These are phyloP conservation scores for Styela clava DNA, from an alignment of 23 tunicate genomes.

Conservation along the genomic window DNA sequence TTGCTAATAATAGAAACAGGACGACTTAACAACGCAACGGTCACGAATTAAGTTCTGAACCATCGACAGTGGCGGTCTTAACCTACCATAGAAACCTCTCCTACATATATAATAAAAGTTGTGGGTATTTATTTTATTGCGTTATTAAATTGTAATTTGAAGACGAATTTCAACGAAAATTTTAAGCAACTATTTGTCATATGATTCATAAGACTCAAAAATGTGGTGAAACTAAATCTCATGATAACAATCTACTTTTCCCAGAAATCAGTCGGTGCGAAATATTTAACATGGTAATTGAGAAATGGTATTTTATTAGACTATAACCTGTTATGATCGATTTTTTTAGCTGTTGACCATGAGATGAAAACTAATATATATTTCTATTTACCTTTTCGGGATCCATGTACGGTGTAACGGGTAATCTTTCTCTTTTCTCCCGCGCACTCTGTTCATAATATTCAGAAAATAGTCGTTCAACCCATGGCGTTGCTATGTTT, in stretches of 20 bases:
- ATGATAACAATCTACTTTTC: neutral
- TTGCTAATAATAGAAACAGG: no score
- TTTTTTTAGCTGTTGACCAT: no score
- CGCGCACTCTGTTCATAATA: conserved; percentile 78
- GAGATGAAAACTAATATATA: no score
- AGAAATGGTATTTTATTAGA: no score
- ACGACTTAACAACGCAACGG: no score
- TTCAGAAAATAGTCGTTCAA: conserved; percentile 77
- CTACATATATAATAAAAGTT: no score
- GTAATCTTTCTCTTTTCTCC: conserved; percentile 76
- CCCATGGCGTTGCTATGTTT: conserved; percentile 89
- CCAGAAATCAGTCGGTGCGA: neutral
- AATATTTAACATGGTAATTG: neutral
- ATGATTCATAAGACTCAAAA: neutral
- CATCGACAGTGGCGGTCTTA: no score
- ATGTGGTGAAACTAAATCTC: neutral
- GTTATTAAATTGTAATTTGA: neutral
- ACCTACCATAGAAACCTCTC: no score
- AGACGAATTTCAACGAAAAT: no score
- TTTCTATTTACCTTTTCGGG: conserved; percentile 86
- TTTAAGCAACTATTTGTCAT: neutral
- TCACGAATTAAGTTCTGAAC: no score
- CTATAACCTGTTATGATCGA: no score
- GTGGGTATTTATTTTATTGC: no score
- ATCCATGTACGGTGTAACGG: conserved; percentile 87